These are phyloP conservation scores for Ctenochaetus hawaiiensis DNA, from an alignment of 2,797 vertebrate species.

Conservation along the genomic window DNA sequence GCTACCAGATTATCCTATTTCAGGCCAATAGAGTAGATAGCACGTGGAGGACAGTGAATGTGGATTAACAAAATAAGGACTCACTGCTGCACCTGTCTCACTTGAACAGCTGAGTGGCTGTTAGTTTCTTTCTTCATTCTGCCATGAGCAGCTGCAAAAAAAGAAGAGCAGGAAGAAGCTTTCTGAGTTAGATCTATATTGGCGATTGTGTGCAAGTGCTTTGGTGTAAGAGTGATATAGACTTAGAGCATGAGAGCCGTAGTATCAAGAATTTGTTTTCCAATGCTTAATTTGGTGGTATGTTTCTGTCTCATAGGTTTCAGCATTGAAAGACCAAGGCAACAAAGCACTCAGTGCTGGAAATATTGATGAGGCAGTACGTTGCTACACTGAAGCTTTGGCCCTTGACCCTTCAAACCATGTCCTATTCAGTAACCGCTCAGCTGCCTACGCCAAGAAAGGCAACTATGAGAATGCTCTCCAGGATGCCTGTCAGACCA, in stretches of 20 bases:
- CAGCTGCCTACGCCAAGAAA: slow-evolving; percentile 88
- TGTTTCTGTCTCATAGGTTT: slow-evolving; percentile 83
- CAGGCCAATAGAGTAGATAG: not conserved
- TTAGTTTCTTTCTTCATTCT: slow-evolving; percentile 8
- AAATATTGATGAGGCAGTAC: slow-evolving; percentile 91
- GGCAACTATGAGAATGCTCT: slow-evolving; percentile 90
- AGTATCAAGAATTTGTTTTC: slow-evolving; percentile 5
- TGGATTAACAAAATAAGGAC: slow-evolving; percentile 1
- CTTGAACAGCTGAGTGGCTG: slow-evolving; percentile 54
- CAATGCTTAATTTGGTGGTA: slow-evolving; percentile 4
- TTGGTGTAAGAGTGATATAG: not conserved
- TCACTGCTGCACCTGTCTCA: slow-evolving; percentile 28
- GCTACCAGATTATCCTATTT: not conserved
- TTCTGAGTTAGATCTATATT: not conserved
- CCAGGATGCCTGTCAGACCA: slow-evolving; percentile 92
- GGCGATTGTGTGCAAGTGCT: not conserved
- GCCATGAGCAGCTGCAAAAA: slow-evolving; percentile 32
- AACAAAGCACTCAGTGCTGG: slow-evolving; percentile 95
- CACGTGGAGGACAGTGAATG: not conserved
- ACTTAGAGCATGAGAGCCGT: not conserved
- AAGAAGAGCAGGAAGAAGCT: too few species aligned
- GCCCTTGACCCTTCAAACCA: slow-evolving; percentile 92
- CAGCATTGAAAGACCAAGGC: slow-evolving; percentile 93
- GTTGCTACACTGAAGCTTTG: slow-evolving; percentile 94
- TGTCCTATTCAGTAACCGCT: slow-evolving; percentile 94